Base-by-base conservation (phyloP, 1,140 invertebrate genomes). In the Paraescarpia echinospica region DNA sequence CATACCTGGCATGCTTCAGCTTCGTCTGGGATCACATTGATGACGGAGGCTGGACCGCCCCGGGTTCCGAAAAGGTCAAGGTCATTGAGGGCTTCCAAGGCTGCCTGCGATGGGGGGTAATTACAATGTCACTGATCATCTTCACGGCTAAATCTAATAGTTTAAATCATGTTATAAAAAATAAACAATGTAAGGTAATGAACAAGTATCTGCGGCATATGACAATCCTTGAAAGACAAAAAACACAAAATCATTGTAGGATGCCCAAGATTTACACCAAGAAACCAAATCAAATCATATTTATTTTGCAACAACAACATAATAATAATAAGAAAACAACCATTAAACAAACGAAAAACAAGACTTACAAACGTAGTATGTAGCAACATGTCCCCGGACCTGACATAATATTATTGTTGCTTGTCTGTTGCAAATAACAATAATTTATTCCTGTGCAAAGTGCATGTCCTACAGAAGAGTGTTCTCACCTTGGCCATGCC, bases 1-100 rank as follows among this genome's bases (percentile, higher is more conserved):
- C 92, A 92, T 93, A 95, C 96, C 93, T 96, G 98, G 95, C 99
- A 99, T 96, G 99, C 99, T 95, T 99, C 99, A 34, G 99, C 98
- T 96, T 99, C 99, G 97, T 99, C 99, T 22, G 99, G 98, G 91
- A 99, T 96, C 0, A 99, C 98, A 96, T 99, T 99, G 94, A 99
- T 99, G 0, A 99, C 98, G 93, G 98, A 99, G 14, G 98, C 98
- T 9, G 98, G 98, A 12, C 99, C 99, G 93, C 99, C 99, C 95
- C 98, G 97, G 33, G 99, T 98, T 34, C 99, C 99, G 97, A 99
- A 99, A 51, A 99, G 96, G 97, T 99, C 99, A 51, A 99, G 96
- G 96, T 99, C 99, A 97, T 99, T 99, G 97, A 99, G 98, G 27
- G 99, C 99, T 96, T 99, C 99, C 93, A 99, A 96, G 33, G 99